These are phyloP conservation scores for Nephrotoma appendiculata DNA, from an alignment of 2,888 invertebrate genomes.

Conservation along the genomic window DNA sequence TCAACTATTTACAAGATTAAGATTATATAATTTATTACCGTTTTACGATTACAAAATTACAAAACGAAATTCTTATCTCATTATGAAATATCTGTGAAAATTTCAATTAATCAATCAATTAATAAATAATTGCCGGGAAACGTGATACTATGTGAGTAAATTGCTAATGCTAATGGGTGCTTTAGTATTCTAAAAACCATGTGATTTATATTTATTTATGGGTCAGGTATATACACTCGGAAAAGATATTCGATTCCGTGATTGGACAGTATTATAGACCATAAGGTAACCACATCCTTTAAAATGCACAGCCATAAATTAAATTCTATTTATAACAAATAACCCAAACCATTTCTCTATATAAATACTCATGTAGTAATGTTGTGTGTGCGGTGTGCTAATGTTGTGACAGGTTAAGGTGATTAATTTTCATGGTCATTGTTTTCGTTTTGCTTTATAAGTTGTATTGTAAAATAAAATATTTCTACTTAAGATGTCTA, in stretches of 20 bases:
- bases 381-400: not conserved
- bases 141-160: not conserved
- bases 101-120: not conserved
- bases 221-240: not conserved
- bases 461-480: not conserved
- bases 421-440: not conserved
- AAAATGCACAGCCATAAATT: not conserved
- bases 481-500: not conserved
- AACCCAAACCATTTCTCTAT: not conserved
- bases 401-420: not conserved
- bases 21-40: not conserved
- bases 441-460: not conserved
- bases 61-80: not conserved
- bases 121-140: not conserved
- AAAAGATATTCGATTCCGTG: not conserved
- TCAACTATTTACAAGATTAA: not conserved
- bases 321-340: not conserved
- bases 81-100: not conserved
- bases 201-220: not conserved
- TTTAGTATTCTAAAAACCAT: not conserved
- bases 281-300: not conserved
- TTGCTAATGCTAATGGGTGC: not conserved
- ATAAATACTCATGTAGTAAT: not conserved
- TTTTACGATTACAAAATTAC: not conserved
- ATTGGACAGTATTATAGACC: not conserved